A percentile compares a stretch with the other conserved stretches of the same genome.
These are phyloP conservation scores for Caiman crocodilus DNA, from an alignment of 2,797 vertebrate genomes.

Conservation along the genomic window DNA sequence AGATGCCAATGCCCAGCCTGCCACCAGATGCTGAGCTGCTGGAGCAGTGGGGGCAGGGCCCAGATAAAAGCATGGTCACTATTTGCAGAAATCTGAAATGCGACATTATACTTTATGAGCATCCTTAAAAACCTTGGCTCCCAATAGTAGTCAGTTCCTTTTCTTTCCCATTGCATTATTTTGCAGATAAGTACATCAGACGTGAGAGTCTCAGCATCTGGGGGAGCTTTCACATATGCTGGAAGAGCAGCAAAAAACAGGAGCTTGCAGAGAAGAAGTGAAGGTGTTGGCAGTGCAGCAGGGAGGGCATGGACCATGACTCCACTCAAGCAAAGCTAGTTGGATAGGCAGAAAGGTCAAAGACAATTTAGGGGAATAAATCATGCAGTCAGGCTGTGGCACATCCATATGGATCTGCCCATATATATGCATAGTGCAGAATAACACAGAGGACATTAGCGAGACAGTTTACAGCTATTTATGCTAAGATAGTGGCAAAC, in stretches of 20 bases:
- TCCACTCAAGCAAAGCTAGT: not conserved
- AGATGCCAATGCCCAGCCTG: not conserved
- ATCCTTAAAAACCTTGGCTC: not conserved
- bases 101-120: not conserved
- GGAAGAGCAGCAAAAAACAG: not conserved
- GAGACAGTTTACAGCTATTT: slow-evolving; percentile 1
- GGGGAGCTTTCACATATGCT: not conserved
- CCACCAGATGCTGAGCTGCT: not conserved
- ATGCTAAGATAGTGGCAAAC: slow-evolving; percentile 4
- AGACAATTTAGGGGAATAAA: slow-evolving; percentile 1
- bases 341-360: slow-evolving; percentile 34
- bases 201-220: not conserved
- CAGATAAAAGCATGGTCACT: not conserved
- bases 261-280: not conserved
- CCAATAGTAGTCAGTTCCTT: not conserved
- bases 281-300: not conserved
- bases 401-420: slow-evolving; percentile 11
- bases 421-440: slow-evolving; percentile 19
- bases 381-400: not conserved
- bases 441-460: not conserved
- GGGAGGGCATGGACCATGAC: not conserved
- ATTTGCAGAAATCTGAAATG: not conserved
- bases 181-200: not conserved
- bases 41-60: not conserved
- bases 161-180: slow-evolving; percentile 6